Evolutionary conservation across 2,797 vertebrate species (phyloP).

Genomic region (Chrosomus eos): DNA sequence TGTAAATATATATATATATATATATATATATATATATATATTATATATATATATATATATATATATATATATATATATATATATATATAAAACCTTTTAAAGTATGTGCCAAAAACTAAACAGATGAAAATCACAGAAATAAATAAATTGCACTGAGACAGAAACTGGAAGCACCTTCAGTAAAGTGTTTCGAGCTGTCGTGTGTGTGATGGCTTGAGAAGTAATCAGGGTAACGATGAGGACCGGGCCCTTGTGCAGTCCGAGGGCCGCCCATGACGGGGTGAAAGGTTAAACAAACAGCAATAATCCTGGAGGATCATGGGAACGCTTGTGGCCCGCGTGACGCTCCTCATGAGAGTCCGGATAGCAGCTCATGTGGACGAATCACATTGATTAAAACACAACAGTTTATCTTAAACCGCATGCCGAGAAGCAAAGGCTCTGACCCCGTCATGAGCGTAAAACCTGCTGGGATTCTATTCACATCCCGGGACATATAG

Average conservation of each 20-base stretch:
- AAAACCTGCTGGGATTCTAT: background rate
- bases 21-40: too few species aligned
- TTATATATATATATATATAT: too few species aligned
- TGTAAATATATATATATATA: too few species aligned
- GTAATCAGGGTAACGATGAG: constrained; percentile 63
- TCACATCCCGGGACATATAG: background rate
- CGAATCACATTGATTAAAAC: constrained; percentile 40
- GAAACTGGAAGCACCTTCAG: background rate
- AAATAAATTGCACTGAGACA: background rate
- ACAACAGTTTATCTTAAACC: constrained; percentile 45
- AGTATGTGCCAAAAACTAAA: background rate
- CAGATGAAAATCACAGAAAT: background rate
- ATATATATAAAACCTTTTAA: too few species aligned
- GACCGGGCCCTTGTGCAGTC: background rate
- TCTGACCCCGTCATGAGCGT: background rate
- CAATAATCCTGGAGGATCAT: constrained; percentile 14
- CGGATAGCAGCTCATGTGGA: constrained; percentile 37
- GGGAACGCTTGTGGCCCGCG: background rate
- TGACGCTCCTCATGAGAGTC: background rate
- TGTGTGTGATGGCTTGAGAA: constrained; percentile 59
- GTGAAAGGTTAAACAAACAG: constrained; percentile 58
- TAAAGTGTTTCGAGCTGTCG: background rate
- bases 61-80: too few species aligned
- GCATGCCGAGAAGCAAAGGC: background rate
- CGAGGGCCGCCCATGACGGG: background rate